Evolutionary conservation across 2,113 vertebrate species (phyloP).

Genomic region (Chionomys nivalis): DNA sequence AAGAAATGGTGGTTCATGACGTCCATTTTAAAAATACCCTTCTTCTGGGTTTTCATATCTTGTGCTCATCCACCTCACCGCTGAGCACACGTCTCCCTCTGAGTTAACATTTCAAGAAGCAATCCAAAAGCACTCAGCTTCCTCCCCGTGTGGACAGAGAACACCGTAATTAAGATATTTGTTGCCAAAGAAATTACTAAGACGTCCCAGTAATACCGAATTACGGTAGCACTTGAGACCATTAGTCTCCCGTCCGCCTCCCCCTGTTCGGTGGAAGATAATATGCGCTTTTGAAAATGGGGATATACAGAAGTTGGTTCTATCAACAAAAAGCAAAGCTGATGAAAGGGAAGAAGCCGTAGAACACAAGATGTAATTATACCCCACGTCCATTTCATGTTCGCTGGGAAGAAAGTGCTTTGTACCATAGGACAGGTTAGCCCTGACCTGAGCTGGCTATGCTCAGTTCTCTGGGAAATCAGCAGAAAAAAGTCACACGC

Average conservation of each 20-base stretch:
- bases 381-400: accelerated
- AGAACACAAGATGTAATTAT: background rate
- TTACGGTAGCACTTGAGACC: background rate
- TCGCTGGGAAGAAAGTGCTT: background rate
- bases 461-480: background rate
- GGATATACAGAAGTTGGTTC: background rate
- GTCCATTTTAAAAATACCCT: background rate
- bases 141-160: background rate
- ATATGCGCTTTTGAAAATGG: background rate
- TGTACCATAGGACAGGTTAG: background rate
- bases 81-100: background rate
- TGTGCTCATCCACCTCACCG: accelerated
- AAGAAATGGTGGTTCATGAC: background rate
- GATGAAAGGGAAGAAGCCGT: background rate
- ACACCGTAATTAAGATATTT: background rate
- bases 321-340: background rate
- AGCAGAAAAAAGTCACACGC: background rate
- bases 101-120: background rate
- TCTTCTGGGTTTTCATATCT: background rate
- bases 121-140: background rate
- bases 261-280: background rate
- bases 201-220: background rate
- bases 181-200: background rate
- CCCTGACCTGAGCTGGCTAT: too few species aligned
- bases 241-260: background rate